A percentile compares a stretch with the other conserved stretches of the same genome.
These are phyloP conservation scores for Drosophila baimaii DNA, from an alignment of 1,140 invertebrate species.

Conservation along the genomic window DNA sequence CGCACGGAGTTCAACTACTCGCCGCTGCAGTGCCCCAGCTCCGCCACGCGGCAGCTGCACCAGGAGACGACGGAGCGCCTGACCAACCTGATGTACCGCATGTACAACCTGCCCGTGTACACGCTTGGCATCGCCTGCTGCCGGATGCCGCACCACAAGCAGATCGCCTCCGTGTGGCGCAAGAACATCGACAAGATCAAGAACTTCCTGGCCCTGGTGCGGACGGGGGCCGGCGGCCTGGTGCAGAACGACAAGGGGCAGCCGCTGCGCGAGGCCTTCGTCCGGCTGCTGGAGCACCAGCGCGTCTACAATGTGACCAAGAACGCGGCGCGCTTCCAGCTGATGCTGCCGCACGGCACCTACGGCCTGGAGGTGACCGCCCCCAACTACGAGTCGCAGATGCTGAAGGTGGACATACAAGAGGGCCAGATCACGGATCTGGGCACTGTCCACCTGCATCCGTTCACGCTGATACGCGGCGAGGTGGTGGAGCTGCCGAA, in stretches of 20 bases:
- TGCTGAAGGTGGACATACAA: conserved; percentile 80
- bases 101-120: conserved; percentile 86
- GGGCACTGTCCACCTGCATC: conserved; percentile 54
- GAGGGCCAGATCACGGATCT: conserved; percentile 61
- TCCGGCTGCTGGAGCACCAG: conserved; percentile 87
- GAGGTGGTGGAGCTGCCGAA: conserved; percentile 61
- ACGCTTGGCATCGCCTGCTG: conserved; percentile 89
- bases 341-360: conserved; percentile 87
- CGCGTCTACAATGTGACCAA: conserved; percentile 87
- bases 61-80: conserved; percentile 74
- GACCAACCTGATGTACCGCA: conserved; percentile 86
- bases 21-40: conserved; percentile 67
- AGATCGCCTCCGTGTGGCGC: conserved; percentile 90
- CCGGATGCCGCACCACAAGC: conserved; percentile 88
- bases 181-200: conserved; percentile 89
- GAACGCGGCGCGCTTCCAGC: conserved; percentile 89
- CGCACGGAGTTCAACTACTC: conserved; percentile 74
- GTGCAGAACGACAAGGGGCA: conserved; percentile 87
- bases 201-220: conserved; percentile 86
- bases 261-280: conserved; percentile 89
- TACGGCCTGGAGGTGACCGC: conserved; percentile 87
- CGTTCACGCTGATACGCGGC: conserved; percentile 61
- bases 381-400: conserved; percentile 86
- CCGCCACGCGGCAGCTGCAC: conserved; percentile 60
- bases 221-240: conserved; percentile 89